Base-by-base conservation (phyloP, 2,113 vertebrate genomes). In the Sigmodon hispidus region DNA sequence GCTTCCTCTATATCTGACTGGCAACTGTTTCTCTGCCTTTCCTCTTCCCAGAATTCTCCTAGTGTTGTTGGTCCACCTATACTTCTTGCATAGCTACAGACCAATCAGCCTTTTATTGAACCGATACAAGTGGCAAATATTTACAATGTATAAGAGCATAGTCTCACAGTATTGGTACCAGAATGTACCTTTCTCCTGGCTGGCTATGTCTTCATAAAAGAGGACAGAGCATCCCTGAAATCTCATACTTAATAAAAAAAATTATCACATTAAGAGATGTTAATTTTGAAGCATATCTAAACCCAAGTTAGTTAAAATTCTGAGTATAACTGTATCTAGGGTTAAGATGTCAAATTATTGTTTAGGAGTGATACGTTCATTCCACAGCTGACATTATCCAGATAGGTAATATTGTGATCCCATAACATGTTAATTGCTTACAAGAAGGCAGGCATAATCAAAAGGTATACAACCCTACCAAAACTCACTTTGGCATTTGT, bases 291-390 rank as follows among this genome's bases (percentile, higher is more conserved):
- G 16, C 24, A 52, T 57, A 4, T 43, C 48, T 45, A 6, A 40
- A 16, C 40, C 57, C 24, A 12, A 52, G 11, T 24, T 5, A 31
- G 43, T 59, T 50, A 65, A 40, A 36, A 15, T 13, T 69, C 50
- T 45, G 12, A 2, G 3, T 10, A 12, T 52, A 22, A 52, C 45
- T 16, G 0, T 15, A 22, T 1, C 7, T 50, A 40, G 6, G 29
- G 12, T 26, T 50, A 80, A 26, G 34, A 59, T 40, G 34, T 63
- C 22, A 73, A 40, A 8, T 52, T 52, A 40, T 6, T 16, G 6
- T 36, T 48, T 48, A 16, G 4, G n/a, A 36, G 19, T 12, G 34
- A 72, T 29, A 40, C 16, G 2, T 79, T 84, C 21, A 10, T 59
- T 31, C 21, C 7, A 2, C 21, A 29, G 45, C 7, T 40, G 16